Percentiles rank a stretch among this genome's conserved stretches.
These are phyloP conservation scores for Balaeniceps rex DNA, from an alignment of 2,113 vertebrate genomes.

Conservation along the genomic window DNA sequence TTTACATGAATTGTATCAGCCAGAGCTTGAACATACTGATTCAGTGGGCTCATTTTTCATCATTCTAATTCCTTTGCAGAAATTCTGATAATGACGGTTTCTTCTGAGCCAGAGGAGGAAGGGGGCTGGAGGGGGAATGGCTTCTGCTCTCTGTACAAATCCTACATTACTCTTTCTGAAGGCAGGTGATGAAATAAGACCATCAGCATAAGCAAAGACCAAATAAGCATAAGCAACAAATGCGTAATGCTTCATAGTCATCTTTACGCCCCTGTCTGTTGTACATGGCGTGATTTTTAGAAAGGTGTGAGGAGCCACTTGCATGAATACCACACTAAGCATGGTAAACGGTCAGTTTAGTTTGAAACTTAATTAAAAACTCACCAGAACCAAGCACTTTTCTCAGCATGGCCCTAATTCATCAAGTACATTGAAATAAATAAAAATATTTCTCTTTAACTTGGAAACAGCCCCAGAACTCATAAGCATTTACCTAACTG, in stretches of 20 bases:
- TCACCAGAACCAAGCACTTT: not conserved
- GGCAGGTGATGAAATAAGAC: not conserved
- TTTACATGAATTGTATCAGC: not conserved
- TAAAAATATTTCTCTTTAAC: not conserved
- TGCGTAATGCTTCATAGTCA: rapidly evolving
- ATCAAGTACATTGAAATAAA: not conserved
- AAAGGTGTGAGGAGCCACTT: not conserved
- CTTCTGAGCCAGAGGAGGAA: not conserved
- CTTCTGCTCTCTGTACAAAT: not conserved
- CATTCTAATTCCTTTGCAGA: not conserved
- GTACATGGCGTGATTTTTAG: not conserved
- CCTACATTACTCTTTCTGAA: not conserved
- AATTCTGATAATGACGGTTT: not conserved
- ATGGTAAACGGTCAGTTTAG: not conserved
- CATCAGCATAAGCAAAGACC: not conserved
- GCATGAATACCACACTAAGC: not conserved
- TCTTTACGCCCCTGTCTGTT: not conserved
- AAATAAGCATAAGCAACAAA: not conserved
- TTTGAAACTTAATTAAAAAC: not conserved
- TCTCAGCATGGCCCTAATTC: not conserved
- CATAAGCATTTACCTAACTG: not conserved
- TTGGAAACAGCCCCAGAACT: not conserved
- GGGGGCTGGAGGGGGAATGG: not conserved
- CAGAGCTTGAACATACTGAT: not conserved
- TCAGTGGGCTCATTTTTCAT: not conserved